These are phyloP conservation scores for Salvelinus sp. DNA, from an alignment of 2,113 vertebrate genomes.

Conservation along the genomic window DNA sequence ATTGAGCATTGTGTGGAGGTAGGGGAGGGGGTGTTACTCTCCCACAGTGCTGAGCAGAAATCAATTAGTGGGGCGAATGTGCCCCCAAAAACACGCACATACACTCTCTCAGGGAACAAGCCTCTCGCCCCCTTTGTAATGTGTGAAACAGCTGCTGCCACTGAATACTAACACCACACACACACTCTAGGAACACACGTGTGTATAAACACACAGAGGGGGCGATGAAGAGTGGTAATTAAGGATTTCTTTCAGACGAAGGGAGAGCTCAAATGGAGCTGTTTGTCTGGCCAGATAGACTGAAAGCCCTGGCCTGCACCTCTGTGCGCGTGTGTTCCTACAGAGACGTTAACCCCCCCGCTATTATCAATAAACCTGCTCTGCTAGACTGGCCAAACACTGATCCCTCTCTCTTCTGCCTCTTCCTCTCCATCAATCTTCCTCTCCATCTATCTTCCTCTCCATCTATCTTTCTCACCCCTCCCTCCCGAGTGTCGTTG, in stretches of 20 bases:
- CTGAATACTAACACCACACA: slow-evolving; percentile 71
- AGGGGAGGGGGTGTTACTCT: slow-evolving; percentile 56
- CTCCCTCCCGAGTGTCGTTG: slow-evolving; percentile 86
- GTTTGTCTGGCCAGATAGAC: slow-evolving; percentile 86
- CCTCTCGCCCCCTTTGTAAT: slow-evolving; percentile 73
- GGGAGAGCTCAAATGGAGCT: slow-evolving; percentile 98
- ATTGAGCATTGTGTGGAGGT: slow-evolving; percentile 15
- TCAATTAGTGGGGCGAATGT: slow-evolving; percentile 78
- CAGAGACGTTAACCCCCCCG: slow-evolving; percentile 86
- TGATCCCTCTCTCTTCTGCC: slow-evolving; percentile 70
- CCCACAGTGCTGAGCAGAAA: slow-evolving; percentile 79
- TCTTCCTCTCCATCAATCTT: neutral
- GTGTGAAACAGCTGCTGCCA: slow-evolving; percentile 82
- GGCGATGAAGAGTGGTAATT: slow-evolving; percentile 98
- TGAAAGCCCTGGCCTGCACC: slow-evolving; percentile 76
- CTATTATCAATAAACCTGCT: slow-evolving; percentile 96
- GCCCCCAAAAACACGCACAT: slow-evolving; percentile 9
- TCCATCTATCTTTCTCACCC: slow-evolving; percentile 72
- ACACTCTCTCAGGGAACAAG: slow-evolving; percentile 48
- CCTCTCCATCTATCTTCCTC: slow-evolving; percentile 17
- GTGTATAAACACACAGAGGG: slow-evolving; percentile 75
- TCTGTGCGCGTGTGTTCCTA: slow-evolving; percentile 73
- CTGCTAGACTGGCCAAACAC: slow-evolving; percentile 99
- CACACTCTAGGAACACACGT: slow-evolving; percentile 13
- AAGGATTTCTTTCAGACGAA: slow-evolving; percentile 99